Evolutionary conservation across 2,113 vertebrate species (phyloP).

Genomic region (Anser brachyrhynchus): DNA sequence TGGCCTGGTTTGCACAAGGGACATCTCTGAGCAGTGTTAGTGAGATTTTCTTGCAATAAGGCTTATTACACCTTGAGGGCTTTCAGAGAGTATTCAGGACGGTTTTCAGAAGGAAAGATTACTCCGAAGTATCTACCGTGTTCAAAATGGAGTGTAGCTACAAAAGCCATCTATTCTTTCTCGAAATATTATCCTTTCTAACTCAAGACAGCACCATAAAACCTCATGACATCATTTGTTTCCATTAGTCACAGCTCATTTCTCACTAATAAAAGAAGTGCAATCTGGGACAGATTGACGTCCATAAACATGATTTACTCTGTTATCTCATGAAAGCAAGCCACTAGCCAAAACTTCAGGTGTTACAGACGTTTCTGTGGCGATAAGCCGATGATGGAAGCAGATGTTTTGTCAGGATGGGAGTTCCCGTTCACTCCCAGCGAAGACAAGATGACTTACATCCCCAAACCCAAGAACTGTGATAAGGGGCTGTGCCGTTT

Average conservation of each 20-base stretch:
- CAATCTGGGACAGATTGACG: not conserved
- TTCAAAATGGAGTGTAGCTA: not conserved
- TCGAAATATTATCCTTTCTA: not conserved
- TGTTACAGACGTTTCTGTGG: not conserved
- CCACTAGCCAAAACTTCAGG: not conserved
- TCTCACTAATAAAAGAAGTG: not conserved
- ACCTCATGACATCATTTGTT: not conserved
- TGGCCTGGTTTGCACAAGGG: not conserved
- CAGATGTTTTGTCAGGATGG: not conserved
- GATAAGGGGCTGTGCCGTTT: not conserved
- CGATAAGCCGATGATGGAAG: not conserved
- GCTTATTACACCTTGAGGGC: not conserved
- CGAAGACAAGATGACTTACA: not conserved
- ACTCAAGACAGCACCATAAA: not conserved
- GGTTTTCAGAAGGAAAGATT: slow-evolving; percentile 17
- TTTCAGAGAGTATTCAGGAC: not conserved
- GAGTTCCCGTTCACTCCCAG: not conserved
- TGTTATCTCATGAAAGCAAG: slow-evolving; percentile 25
- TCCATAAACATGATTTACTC: slow-evolving; percentile 28
- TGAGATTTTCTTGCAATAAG: not conserved
- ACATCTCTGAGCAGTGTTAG: not conserved
- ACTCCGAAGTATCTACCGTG: not conserved
- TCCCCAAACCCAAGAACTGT: not conserved
- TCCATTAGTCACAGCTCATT: not conserved
- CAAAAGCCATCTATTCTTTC: not conserved